Evolutionary conservation across 2,888 invertebrate species (phyloP), one percentile per base, ranked within the genome.

Genomic region (Spatulosminthurus flaviceps): DNA sequence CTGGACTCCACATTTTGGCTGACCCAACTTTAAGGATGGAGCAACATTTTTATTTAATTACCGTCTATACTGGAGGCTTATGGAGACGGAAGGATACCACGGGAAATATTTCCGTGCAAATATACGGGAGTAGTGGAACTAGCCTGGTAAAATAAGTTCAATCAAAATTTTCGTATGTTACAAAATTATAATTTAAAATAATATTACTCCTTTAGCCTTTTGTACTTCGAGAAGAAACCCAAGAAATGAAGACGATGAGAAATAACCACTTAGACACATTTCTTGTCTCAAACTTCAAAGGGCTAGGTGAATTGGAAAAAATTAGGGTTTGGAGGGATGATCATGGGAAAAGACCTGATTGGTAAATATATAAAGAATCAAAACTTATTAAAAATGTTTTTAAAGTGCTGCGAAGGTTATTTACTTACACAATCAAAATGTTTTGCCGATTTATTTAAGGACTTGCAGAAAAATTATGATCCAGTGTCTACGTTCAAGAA

Each of bases 1-100:
- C 43, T 1, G 77, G 77, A 21, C 22, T 78, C 19, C 71, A 78
- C 21, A 34, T 78, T 16, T 43, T 78, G 71, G 41, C 24, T 0
- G 41, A 60, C 34, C 22, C 42, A 22, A 42, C 9, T 1, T n/a
- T 28, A 0, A 61, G 16, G 9, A 21, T 19, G 21, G 43, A 60
- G n/a, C 29, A 26, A 5, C 60, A 70, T 34, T 78, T 70, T 43
- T 78, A 78, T 71, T 61, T 78, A 24, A 41, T 78, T 22, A 71
- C 60, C 0, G 71, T 78, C 0, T 70, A 34, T 61, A 78, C 51
- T 24, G 77, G 77, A n/a, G 70, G 70, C 5, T 21, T 71, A 60
- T 71, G 29, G 22, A 43, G 26, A 11, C 61, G 60, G 11, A 29
- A 1, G 13, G 16, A 21, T 24, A 70, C 77, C 5, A 78, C 77